Evolutionary conservation across 2,888 invertebrate species (phyloP).

Genomic region (Brenthis hecate): DNA sequence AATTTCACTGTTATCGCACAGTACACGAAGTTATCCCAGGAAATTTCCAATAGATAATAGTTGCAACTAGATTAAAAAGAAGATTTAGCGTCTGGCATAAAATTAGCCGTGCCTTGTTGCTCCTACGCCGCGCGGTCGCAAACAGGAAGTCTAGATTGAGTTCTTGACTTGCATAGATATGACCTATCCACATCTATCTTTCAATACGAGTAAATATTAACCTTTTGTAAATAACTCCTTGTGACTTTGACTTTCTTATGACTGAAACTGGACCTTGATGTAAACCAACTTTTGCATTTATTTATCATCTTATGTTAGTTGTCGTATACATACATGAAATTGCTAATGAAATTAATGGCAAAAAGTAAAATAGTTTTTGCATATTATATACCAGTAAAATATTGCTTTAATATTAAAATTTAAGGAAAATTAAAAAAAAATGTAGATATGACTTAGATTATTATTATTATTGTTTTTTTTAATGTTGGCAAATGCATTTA

Average conservation of each 20-base stretch:
- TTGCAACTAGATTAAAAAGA: constrained; percentile 6
- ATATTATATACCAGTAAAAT: too few species aligned
- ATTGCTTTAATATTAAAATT: too few species aligned
- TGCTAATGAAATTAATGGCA: too few species aligned
- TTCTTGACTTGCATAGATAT: constrained; percentile 20
- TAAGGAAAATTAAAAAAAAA: too few species aligned
- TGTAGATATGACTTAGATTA: too few species aligned
- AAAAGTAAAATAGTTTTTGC: too few species aligned
- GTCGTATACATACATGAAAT: too few species aligned
- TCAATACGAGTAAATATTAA: neutral
- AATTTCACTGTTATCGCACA: too few species aligned
- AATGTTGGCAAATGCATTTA: too few species aligned
- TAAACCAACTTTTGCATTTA: too few species aligned
- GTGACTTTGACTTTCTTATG: neutral
- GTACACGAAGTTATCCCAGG: neutral
- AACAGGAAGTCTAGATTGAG: constrained; percentile 40
- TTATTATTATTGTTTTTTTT: too few species aligned
- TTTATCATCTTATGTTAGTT: too few species aligned
- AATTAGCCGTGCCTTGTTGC: constrained; percentile 17
- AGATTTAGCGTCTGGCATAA: constrained; percentile 16
- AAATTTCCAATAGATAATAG: constrained; percentile 4
- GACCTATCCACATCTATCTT: neutral
- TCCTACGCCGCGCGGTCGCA: constrained; percentile 34
- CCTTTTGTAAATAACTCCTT: neutral
- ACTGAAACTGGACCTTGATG: constrained; percentile 1